Evolutionary conservation across 2,113 vertebrate genomes (phyloP), one percentile per base, ranked within the genome.

Genomic region (Brachyhypopomus occidentalis): DNA sequence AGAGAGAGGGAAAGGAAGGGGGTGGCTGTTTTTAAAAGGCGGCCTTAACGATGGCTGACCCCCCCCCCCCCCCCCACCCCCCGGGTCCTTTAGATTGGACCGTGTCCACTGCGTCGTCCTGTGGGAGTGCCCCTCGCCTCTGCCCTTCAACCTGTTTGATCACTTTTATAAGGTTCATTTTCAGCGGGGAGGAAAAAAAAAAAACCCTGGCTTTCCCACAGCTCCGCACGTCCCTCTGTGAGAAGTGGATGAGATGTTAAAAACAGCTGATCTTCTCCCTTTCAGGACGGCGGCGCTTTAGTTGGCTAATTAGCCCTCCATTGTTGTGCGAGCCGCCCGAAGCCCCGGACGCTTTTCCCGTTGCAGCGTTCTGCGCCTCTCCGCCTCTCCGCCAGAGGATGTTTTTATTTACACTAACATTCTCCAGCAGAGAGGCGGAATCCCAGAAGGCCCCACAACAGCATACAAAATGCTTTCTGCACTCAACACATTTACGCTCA

Each of bases 291-390:
- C 70, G 8, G 23, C 72, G 72, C 60, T 79, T 83, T 71, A 76
- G 62, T 83, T 79, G 59, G 58, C 84, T 85, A 88, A 88, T 88
- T 88, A 88, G 80, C 60, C 30, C 79, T 71, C 83, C 73, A 86
- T 87, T 88, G 84, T 88, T 86, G 74, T 72, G 75, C 86, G 79
- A 3, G 79, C 72, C 59, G 59, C 75, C 75, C 72, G 64, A 87
- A 84, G 84, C 81, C 71, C 78, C 78, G 80, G 74, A 78, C 77
- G 55, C 71, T 83, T 84, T 84, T 80, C 83, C 71, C 56, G 70
- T 77, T 77, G 74, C 73, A 71, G 45, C 80, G 69, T 79, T 86
- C 80, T 77, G 71, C 17, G 20, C 78, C 64, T 81, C 82, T 36
- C 69, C 17, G 20, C 78, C 64, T 81, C 82, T 36, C 69, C 78